Evolutionary conservation across 2,113 vertebrate genomes (phyloP).

Genomic region (Antennarius striatus): DNA sequence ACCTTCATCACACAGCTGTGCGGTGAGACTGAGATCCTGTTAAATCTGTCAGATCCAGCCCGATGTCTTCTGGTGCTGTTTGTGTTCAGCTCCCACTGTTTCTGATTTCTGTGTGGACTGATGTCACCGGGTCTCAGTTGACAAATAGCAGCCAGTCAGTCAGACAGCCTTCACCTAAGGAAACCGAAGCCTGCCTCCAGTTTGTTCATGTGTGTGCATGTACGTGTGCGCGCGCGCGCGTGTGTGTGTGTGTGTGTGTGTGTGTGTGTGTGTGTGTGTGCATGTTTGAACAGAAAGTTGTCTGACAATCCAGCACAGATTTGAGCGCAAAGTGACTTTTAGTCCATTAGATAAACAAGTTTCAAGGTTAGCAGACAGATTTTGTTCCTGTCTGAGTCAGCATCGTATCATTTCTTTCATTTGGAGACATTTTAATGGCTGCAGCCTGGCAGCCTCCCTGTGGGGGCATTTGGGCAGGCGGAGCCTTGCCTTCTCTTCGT

Average conservation of each 20-base stretch:
- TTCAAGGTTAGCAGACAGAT: conserved; percentile 54
- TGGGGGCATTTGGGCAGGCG: conserved; percentile 53
- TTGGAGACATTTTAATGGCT: conserved; percentile 67
- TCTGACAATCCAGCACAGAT: background rate
- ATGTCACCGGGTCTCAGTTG: background rate
- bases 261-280: background rate
- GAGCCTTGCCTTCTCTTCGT: conserved; percentile 27
- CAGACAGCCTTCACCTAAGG: conserved; percentile 1
- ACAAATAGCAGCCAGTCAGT: conserved; percentile 12
- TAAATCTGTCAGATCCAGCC: background rate
- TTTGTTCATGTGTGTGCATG: background rate
- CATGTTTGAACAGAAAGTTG: background rate
- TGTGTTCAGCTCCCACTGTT: conserved; percentile 13
- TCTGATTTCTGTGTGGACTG: conserved; percentile 14
- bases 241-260: background rate
- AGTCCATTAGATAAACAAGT: conserved; percentile 26
- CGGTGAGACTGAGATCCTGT: conserved; percentile 17
- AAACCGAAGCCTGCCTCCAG: background rate
- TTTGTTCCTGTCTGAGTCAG: conserved; percentile 59
- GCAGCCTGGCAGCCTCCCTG: conserved; percentile 53
- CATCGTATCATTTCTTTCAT: conserved; percentile 43
- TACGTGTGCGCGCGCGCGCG: background rate
- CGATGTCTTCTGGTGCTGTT: conserved; percentile 11
- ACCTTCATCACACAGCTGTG: conserved; percentile 7
- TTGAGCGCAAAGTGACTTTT: conserved; percentile 9